phyloP scores from a whole-genome alignment of 2,888 invertebrate species.

The Lepidocyrtoides sp. region DNA sequence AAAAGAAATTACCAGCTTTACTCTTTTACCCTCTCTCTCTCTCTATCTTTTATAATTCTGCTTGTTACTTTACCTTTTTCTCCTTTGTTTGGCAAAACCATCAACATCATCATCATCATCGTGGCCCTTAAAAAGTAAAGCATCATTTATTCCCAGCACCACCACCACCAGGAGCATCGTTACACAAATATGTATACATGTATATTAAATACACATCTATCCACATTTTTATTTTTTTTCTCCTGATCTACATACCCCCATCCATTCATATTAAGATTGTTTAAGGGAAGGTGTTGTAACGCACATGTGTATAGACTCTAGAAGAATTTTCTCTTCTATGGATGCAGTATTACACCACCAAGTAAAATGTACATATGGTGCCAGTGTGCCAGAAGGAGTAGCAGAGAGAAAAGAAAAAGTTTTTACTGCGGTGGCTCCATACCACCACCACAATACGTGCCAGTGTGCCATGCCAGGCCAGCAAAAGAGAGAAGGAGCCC shows the following conservation, averaged over 20 bases:
- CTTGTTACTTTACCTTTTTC: conserved; percentile 23
- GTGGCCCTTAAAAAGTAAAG: neutral
- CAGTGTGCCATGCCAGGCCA: conserved; percentile 32
- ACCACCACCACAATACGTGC: conserved; percentile 40
- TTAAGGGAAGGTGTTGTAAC: no score
- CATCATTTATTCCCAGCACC: neutral
- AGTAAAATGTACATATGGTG: conserved; percentile 11
- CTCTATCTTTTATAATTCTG: neutral
- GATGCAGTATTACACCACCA: neutral
- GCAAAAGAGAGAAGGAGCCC: neutral
- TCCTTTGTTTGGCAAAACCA: neutral
- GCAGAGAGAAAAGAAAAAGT: neutral
- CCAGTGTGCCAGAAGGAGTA: conserved; percentile 36
- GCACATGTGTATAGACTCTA: no score
- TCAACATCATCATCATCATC: neutral
- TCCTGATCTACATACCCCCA: neutral
- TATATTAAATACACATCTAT: conserved; percentile 1
- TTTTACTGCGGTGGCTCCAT: conserved; percentile 48
- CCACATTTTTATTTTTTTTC: neutral
- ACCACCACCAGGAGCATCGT: neutral
- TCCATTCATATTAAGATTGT: no score
- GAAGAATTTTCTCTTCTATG: no score
- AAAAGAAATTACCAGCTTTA: conserved; percentile 61
- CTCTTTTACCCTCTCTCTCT: neutral
- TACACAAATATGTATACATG: neutral